Evolutionary conservation across 2,888 invertebrate species (phyloP).

Genomic region (Stegana nigrithorax): DNA sequence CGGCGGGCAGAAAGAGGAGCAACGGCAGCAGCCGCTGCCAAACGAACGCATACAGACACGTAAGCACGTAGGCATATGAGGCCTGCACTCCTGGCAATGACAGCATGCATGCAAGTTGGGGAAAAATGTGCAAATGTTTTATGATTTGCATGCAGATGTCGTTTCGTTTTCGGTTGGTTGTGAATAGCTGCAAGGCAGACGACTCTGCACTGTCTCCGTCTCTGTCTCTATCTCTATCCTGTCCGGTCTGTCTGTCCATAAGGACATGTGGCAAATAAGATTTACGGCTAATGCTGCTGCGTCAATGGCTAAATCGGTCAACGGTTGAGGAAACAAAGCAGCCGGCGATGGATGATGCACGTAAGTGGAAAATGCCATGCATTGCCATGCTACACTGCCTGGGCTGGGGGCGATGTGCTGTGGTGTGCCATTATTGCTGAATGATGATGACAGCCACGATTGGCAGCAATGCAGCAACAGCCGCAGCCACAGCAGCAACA

Average conservation of each 20-base stretch:
- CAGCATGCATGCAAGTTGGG: too few relatives aligned
- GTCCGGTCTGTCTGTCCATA: not conserved
- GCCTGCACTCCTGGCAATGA: too few relatives aligned
- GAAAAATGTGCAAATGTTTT: not conserved
- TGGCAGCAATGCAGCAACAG: not conserved
- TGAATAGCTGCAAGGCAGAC: not conserved
- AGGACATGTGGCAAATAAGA: not conserved
- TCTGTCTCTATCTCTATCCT: not conserved
- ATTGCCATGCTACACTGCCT: not conserved
- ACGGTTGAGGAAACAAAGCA: not conserved
- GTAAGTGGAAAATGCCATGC: not conserved
- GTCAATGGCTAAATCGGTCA: slow-evolving; percentile 16
- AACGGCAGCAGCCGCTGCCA: too few relatives aligned
- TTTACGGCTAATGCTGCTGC: slow-evolving; percentile 16
- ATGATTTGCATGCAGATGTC: not conserved
- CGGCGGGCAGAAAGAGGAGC: too few relatives aligned
- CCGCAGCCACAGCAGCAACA: not conserved
- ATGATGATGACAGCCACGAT: slow-evolving; percentile 11
- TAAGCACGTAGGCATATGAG: too few relatives aligned
- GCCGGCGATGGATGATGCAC: not conserved
- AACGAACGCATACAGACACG: too few relatives aligned
- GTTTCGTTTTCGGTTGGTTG: not conserved
- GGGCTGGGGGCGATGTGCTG: not conserved
- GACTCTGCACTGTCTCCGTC: not conserved
- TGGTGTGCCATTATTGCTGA: slow-evolving; percentile 8